phyloP scores from a whole-genome alignment of 2,888 invertebrate genomes.

The Drosophila flavopinicola region DNA sequence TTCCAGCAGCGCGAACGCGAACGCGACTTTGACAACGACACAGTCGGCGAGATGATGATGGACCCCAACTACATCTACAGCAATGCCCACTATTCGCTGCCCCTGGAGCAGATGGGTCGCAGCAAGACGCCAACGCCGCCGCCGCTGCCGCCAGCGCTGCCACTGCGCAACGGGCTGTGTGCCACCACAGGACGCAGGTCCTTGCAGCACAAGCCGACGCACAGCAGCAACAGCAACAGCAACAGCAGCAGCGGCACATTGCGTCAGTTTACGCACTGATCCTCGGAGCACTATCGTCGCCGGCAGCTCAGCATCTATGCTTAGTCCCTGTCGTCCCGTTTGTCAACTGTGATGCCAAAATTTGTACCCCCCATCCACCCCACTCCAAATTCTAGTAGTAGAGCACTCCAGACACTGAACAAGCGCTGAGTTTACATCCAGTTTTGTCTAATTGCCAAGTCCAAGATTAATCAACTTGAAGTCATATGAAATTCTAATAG shows the following conservation, averaged over 20 bases:
- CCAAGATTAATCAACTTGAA: background rate
- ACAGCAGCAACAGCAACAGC: constrained; percentile 63
- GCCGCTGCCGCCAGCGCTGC: constrained; percentile 83
- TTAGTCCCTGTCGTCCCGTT: constrained; percentile 52
- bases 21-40: constrained; percentile 60
- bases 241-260: constrained; percentile 72
- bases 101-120: constrained; percentile 81
- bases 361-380: constrained; percentile 13
- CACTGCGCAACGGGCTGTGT: constrained; percentile 82
- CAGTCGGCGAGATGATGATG: constrained; percentile 76
- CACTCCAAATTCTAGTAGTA: constrained; percentile 32
- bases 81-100: constrained; percentile 83
- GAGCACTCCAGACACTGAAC: constrained; percentile 35
- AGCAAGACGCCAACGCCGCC: constrained; percentile 83
- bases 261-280: constrained; percentile 82
- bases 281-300: constrained; percentile 76
- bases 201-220: constrained; percentile 69
- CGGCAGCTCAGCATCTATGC: constrained; percentile 79
- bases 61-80: constrained; percentile 84
- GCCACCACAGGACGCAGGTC: constrained; percentile 79
- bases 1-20: constrained; percentile 77
- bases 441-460: background rate
- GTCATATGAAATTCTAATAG: constrained; percentile 16
- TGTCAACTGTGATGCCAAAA: constrained; percentile 82
- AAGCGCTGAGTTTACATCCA: constrained; percentile 21